phyloP scores from a whole-genome alignment of 1,140 invertebrate species.

The Drosophila sturtevanti region DNA sequence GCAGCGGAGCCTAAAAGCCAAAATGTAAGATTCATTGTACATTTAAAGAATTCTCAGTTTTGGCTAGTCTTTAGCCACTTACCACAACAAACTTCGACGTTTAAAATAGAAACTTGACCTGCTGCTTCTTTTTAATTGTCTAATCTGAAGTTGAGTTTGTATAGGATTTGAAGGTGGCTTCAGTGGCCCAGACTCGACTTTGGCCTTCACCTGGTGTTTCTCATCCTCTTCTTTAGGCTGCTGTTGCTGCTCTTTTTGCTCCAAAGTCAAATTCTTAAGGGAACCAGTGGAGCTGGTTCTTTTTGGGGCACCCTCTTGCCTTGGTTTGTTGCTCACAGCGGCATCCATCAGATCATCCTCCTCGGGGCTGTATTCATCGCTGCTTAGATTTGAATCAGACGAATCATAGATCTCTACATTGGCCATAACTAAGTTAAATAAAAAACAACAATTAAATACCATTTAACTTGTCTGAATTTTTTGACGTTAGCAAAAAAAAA shows the following conservation, averaged over 20 bases:
- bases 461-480: conserved; percentile 9
- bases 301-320: conserved; percentile 2
- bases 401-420: conserved; percentile 68
- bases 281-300: conserved; percentile 23
- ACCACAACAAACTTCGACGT: conserved; percentile 58
- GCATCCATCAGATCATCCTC: conserved; percentile 66
- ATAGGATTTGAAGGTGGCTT: conserved; percentile 29
- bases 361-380: conserved; percentile 63
- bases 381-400: conserved; percentile 62
- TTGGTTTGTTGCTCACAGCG: conserved; percentile 51
- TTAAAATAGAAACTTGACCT: conserved; percentile 41
- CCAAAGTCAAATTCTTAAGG: neutral
- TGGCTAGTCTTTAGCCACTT: neutral
- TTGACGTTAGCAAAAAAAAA: conserved; percentile 57
- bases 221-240: conserved; percentile 2
- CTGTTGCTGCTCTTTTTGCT: neutral
- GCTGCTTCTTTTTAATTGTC: conserved; percentile 17
- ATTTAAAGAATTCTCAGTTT: neutral
- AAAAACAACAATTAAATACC: neutral
- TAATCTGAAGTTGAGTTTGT: conserved; percentile 27
- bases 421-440: conserved; percentile 33
- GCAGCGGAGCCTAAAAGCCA: conserved; percentile 28
- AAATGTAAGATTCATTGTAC: neutral
- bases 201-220: neutral
- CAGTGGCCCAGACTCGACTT: neutral